Percentiles rank a stretch among this genome's conserved stretches.
These are phyloP conservation scores for Caloenas nicobarica DNA, from an alignment of 2,113 vertebrate genomes.

Conservation along the genomic window DNA sequence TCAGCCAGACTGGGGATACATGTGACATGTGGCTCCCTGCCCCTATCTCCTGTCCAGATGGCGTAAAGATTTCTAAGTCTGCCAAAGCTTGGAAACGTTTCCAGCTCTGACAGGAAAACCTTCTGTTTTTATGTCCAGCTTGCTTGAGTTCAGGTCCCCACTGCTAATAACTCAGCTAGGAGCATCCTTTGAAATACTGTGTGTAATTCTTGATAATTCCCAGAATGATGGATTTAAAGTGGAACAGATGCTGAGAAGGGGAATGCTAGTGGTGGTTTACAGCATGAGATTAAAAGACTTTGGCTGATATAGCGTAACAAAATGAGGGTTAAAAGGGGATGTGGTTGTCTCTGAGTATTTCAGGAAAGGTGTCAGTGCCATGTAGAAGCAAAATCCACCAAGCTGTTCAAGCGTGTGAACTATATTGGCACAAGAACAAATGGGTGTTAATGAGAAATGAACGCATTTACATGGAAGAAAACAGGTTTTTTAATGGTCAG, in stretches of 20 bases:
- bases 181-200: constrained; percentile 23
- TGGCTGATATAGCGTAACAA: background rate
- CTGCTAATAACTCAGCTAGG: background rate
- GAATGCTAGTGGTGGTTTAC: background rate
- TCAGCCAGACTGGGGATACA: background rate
- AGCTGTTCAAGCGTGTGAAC: background rate
- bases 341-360: background rate
- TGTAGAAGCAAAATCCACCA: background rate
- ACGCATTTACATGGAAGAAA: background rate
- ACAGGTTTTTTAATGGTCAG: background rate
- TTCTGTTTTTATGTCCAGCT: background rate
- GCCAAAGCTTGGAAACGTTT: background rate
- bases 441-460: constrained; percentile 16
- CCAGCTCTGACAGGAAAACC: background rate
- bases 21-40: background rate
- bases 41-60: background rate
- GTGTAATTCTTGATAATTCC: background rate
- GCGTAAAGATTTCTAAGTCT: background rate
- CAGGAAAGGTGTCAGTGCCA: background rate
- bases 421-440: background rate
- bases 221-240: background rate
- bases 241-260: background rate
- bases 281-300: constrained; percentile 9
- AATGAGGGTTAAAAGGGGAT: background rate
- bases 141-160: background rate